These are phyloP conservation scores for Tineola bisselliella DNA, from an alignment of 2,888 invertebrate species.

Conservation along the genomic window DNA sequence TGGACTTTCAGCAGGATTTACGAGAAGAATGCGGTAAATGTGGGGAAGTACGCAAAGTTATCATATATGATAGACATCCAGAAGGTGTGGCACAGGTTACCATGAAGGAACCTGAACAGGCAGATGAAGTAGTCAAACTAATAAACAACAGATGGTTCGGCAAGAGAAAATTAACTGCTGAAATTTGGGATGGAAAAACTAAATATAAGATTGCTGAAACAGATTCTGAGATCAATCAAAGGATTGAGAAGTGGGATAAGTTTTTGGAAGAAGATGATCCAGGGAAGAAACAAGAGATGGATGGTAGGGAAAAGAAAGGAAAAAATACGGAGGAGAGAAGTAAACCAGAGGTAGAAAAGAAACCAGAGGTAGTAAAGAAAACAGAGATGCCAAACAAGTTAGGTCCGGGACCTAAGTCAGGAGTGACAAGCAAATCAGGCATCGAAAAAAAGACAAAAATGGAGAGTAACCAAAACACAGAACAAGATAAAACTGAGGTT, in stretches of 20 bases:
- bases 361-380: no score
- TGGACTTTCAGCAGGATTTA: slow-evolving; percentile 92
- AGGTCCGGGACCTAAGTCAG: no score
- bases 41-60: slow-evolving; percentile 91
- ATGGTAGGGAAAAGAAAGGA: not conserved
- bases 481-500: no score
- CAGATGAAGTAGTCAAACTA: slow-evolving; percentile 87
- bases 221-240: slow-evolving; percentile 82
- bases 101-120: slow-evolving; percentile 90
- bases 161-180: slow-evolving; percentile 83
- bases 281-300: not conserved
- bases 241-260: slow-evolving; percentile 88
- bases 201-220: slow-evolving; percentile 93
- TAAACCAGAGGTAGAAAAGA: no score
- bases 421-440: no score
- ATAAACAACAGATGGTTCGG: slow-evolving; percentile 93
- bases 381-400: no score
- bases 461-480: no score
- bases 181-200: slow-evolving; percentile 95
- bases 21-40: slow-evolving; percentile 89
- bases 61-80: slow-evolving; percentile 90
- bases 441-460: no score
- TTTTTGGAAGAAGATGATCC: slow-evolving; percentile 74
- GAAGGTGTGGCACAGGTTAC: slow-evolving; percentile 94
- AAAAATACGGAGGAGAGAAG: not conserved